Percentiles rank a stretch among this genome's conserved stretches.
phyloP scores from a whole-genome alignment of 1,140 invertebrate species.

The Dendrolimus kikuchii region DNA sequence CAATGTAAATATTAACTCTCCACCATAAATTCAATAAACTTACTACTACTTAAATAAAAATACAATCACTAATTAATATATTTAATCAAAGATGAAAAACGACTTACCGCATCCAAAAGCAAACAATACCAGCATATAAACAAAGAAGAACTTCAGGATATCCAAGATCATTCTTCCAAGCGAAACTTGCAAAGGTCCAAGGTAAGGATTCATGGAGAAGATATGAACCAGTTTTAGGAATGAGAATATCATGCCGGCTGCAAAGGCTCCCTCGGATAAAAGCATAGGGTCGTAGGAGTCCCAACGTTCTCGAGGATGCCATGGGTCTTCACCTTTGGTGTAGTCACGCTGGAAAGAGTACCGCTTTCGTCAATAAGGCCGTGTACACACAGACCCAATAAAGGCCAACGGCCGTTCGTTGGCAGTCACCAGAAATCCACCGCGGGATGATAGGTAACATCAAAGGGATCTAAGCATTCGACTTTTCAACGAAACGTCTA shows the following conservation, averaged over 20 bases:
- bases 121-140: slow-evolving; percentile 91
- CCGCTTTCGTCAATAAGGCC: neutral
- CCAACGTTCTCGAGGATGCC: slow-evolving; percentile 90
- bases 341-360: slow-evolving; percentile 77
- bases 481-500: too few species aligned
- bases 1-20: too few species aligned
- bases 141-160: slow-evolving; percentile 95
- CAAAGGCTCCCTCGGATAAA: slow-evolving; percentile 94
- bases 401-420: too few species aligned
- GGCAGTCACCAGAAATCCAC: too few species aligned
- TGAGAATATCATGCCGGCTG: slow-evolving; percentile 95
- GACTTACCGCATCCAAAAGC: slow-evolving; percentile 90
- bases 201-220: slow-evolving; percentile 95
- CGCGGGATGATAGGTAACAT: too few species aligned
- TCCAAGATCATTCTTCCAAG: slow-evolving; percentile 94
- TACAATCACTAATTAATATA: neutral
- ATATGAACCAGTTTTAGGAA: slow-evolving; percentile 96
- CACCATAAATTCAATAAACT: too few species aligned
- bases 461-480: too few species aligned
- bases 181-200: slow-evolving; percentile 91
- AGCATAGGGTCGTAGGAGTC: slow-evolving; percentile 95
- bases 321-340: slow-evolving; percentile 81
- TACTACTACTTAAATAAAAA: neutral
- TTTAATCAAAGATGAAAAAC: neutral
- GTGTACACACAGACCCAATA: too few species aligned